A percentile compares a stretch with the other conserved stretches of the same genome.
phyloP scores from a whole-genome alignment of 2,113 vertebrate species.

The Atrichornis clamosus region DNA sequence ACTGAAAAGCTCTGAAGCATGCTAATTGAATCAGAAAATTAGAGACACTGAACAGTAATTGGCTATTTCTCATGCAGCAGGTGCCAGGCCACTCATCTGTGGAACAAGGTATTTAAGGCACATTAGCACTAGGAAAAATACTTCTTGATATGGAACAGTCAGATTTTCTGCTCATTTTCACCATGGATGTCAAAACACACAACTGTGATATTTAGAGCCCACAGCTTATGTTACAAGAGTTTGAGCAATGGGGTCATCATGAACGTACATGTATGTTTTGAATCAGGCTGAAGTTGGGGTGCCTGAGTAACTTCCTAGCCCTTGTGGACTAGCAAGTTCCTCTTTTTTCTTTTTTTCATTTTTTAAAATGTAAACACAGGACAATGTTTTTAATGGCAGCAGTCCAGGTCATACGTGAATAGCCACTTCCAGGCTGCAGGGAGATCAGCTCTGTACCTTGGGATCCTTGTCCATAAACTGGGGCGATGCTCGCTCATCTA shows the following conservation, averaged over 20 bases:
- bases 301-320: not conserved
- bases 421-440: not conserved
- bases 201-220: slow-evolving; percentile 74
- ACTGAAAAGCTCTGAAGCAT: slow-evolving; percentile 99
- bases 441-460: fast-evolving
- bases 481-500: not conserved
- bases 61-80: slow-evolving; percentile 98
- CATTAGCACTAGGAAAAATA: slow-evolving; percentile 98
- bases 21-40: slow-evolving; percentile 99
- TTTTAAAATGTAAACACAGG: not conserved
- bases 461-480: fast-evolving
- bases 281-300: not conserved
- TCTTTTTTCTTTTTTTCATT: not conserved
- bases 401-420: fast-evolving
- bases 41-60: slow-evolving; percentile 97
- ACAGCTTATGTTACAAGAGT: slow-evolving; percentile 50
- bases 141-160: slow-evolving; percentile 98
- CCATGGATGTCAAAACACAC: slow-evolving; percentile 83
- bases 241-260: slow-evolving; percentile 42
- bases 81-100: slow-evolving; percentile 99
- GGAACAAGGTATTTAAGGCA: slow-evolving; percentile 99
- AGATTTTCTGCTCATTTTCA: slow-evolving; percentile 98
- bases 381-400: not conserved
- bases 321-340: not conserved
- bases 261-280: not conserved